A percentile compares a stretch with the other conserved stretches of the same genome.
Conservation (phyloP, 2,797 vertebrate species). For the Chelonia mydas region DNA sequence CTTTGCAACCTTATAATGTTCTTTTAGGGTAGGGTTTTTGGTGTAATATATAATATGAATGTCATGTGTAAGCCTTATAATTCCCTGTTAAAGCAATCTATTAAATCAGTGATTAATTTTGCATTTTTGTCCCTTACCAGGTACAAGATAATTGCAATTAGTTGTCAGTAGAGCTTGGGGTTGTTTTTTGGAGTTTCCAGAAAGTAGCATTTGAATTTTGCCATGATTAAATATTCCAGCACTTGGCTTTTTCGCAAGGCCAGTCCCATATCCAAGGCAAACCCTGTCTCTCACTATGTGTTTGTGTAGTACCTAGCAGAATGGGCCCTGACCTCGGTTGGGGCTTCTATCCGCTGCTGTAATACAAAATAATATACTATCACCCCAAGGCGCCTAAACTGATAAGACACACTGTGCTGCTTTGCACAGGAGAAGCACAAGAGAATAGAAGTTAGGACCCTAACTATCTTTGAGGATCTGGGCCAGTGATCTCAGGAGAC, state of each 20-base stretch:
- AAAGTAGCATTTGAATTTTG: neutral
- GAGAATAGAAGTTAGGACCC: neutral
- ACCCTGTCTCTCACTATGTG: neutral
- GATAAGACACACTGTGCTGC: neutral
- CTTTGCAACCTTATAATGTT: neutral
- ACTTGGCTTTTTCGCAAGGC: neutral
- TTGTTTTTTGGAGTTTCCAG: neutral
- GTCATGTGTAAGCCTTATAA: neutral
- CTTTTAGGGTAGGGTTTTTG: neutral
- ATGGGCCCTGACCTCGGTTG: neutral
- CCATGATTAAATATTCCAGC: neutral
- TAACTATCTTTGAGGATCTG: neutral
- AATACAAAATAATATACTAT: neutral
- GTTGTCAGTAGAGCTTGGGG: fast-evolving
- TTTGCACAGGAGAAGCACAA: neutral
- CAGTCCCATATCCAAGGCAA: neutral
- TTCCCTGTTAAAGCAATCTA: neutral
- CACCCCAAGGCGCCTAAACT: neutral
- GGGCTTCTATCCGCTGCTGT: neutral
- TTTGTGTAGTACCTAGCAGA: neutral
- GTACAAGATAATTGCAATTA: neutral
- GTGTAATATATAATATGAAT: neutral
- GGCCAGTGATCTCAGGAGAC: neutral
- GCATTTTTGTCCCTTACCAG: neutral
- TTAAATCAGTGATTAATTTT: neutral